Evolutionary conservation across 92 coral and sea anemone genomes (phyloP), one percentile per base, ranked within the genome.

Genomic region (Pocillopora grandis): DNA sequence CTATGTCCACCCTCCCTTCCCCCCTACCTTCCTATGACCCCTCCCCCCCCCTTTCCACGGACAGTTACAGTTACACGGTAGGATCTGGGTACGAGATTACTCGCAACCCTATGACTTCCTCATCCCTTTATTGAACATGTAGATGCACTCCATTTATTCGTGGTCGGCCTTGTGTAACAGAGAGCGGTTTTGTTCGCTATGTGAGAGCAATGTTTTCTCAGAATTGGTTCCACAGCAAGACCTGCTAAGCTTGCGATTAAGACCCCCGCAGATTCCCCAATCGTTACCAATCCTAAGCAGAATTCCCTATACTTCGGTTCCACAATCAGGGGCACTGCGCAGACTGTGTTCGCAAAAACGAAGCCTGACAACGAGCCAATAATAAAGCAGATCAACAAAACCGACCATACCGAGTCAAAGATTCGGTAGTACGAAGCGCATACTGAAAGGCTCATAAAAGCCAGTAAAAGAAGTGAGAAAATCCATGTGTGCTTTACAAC

Each of bases 261-360:
- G 0, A 94, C 90, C 1, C 98, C 98, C 2, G 86, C 62, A 1
- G 91, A 85, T 48, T 82, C 92, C 6, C 98, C 98, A 0, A 87
- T 68, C 7, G 93, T 85, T 0, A 94, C 93, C 57, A 94, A 69
- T 14, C 98, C 98, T 69, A 94, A 58, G 77, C 90, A 92, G 76
- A 94, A 94, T 81, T 94, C 98, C 66, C 56, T 90, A 82, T 94
- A 90, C 33, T 92, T 80, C 19, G 98, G 95, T 57, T 94, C 98
- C 4, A 92, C 89, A 8, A 76, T 52, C 13, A 88, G 86, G 36
- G 89, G 93, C 9, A 94, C 87, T 6, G 92, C 80, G 36, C 95
- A 88, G 4, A 94, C 89, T 5, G 95, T 92, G 72, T 90, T 94
- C 1, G 95, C 78, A 76, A 87, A 94, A 37, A 94, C 95, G 15